These are phyloP conservation scores for Tortrix viridana DNA, from an alignment of 2,888 invertebrate species.

Conservation along the genomic window DNA sequence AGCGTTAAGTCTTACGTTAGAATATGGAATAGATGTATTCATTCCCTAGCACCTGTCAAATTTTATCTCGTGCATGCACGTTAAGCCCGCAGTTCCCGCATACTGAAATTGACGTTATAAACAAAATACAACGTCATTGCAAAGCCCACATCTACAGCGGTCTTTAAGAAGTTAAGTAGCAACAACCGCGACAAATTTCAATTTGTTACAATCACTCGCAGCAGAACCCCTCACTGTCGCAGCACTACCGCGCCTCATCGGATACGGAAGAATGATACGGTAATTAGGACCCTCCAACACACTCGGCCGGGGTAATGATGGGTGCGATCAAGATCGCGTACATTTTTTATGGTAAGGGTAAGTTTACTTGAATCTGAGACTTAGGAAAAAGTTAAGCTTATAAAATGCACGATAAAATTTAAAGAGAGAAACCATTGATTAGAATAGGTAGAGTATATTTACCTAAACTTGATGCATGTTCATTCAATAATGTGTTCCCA, in stretches of 20 bases:
- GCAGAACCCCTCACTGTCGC: slow-evolving; percentile 52
- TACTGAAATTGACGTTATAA: background rate
- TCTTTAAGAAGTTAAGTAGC: slow-evolving; percentile 50
- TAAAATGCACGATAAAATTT: too few species aligned
- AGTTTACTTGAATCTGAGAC: too few species aligned
- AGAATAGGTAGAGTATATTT: too few species aligned
- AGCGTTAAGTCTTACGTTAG: too few species aligned
- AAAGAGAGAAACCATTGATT: too few species aligned
- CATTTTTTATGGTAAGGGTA: slow-evolving; percentile 39
- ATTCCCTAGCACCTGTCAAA: too few species aligned
- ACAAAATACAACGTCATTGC: slow-evolving; percentile 62
- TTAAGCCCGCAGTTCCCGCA: too few species aligned
- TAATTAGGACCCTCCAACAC: slow-evolving; percentile 80
- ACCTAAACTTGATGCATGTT: too few species aligned
- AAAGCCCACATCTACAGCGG: slow-evolving; percentile 61
- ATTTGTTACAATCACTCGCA: slow-evolving; percentile 73
- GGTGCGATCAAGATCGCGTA: slow-evolving; percentile 63
- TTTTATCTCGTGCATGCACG: too few species aligned
- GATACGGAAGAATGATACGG: slow-evolving; percentile 75
- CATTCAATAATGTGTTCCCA: too few species aligned
- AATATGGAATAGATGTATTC: too few species aligned
- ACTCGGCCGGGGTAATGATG: slow-evolving; percentile 67
- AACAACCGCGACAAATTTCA: slow-evolving; percentile 71
- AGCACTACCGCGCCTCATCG: slow-evolving; percentile 66
- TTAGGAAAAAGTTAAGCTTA: background rate